Conservation (phyloP, 2,888 invertebrate species). For the Megastigmus dorsalis region DNA sequence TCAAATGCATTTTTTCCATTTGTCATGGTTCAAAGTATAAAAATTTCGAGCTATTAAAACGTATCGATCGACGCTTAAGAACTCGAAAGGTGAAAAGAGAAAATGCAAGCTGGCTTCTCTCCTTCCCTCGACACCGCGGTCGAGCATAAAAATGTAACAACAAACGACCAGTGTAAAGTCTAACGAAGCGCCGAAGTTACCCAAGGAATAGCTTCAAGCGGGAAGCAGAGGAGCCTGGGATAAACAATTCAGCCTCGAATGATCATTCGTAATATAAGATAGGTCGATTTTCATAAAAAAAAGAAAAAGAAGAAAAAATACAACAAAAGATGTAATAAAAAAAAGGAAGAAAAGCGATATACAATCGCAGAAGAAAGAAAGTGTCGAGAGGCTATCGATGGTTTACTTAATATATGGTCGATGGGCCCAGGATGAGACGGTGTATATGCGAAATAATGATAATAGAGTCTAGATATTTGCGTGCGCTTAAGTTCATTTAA, state of each 20-base stretch:
- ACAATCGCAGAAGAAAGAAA: conserved; percentile 27
- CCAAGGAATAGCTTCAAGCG: background rate
- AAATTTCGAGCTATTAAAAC: conserved; percentile 23
- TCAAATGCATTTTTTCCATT: conserved; percentile 13
- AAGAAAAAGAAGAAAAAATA: conserved; percentile 26
- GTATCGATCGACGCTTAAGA: conserved; percentile 41
- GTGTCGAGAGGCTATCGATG: conserved; percentile 36
- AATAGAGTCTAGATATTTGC: conserved; percentile 28
- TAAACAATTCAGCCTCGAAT: conserved; percentile 29
- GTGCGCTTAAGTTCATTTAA: conserved; percentile 52
- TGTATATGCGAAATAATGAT: conserved; percentile 45
- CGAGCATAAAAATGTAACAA: conserved; percentile 43
- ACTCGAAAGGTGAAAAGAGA: conserved; percentile 31
- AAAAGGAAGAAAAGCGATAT: conserved; percentile 22
- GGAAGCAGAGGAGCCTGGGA: conserved; percentile 2
- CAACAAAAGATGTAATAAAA: conserved; percentile 26
- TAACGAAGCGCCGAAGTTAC: background rate
- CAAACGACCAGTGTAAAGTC: conserved; percentile 16
- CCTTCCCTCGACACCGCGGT: background rate
- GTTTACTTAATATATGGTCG: conserved; percentile 46
- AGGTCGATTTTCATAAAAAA: conserved; percentile 47
- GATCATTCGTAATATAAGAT: conserved; percentile 10
- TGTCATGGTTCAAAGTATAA: conserved; percentile 41
- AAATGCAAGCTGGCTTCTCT: conserved; percentile 23
- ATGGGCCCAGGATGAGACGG: conserved; percentile 33